phyloP scores from a whole-genome alignment of 2,888 invertebrate species.

The Gonocerus acuteangulatus region DNA sequence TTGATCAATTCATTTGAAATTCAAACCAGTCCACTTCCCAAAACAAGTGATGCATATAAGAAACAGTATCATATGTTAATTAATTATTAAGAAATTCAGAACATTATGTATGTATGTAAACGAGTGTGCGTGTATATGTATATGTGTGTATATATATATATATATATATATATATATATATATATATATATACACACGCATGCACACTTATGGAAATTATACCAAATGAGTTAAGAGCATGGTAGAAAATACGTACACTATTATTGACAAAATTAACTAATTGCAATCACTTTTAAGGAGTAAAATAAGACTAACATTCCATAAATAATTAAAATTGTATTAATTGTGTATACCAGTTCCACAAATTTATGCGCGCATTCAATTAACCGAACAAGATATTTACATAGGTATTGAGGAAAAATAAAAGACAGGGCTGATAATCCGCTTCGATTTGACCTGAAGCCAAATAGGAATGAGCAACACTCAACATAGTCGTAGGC shows the following conservation, averaged over 20 bases:
- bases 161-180: no score
- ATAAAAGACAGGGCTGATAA: neutral
- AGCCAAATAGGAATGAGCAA: conserved; percentile 21
- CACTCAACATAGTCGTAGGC: conserved; percentile 23
- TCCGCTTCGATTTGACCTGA: conserved; percentile 1
- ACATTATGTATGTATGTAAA: no score
- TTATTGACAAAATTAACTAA: neutral
- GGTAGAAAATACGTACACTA: neutral
- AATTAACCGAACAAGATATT: neutral
- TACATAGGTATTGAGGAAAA: neutral
- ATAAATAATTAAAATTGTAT: neutral
- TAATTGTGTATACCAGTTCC: neutral
- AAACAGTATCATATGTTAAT: neutral
- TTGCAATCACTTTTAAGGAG: neutral
- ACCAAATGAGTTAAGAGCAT: neutral
- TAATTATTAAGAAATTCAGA: no score
- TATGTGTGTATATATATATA: no score
- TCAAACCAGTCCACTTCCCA: neutral
- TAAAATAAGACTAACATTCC: conserved; percentile 9
- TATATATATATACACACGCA: no score
- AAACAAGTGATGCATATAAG: conserved; percentile 9
- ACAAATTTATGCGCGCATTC: neutral
- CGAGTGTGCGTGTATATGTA: no score
- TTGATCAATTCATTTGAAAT: neutral
- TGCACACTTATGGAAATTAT: neutral